A percentile compares a stretch with the other conserved stretches of the same genome.
Conservation (phyloP, 2,797 vertebrate species). For the Monodelphis domestica region DNA sequence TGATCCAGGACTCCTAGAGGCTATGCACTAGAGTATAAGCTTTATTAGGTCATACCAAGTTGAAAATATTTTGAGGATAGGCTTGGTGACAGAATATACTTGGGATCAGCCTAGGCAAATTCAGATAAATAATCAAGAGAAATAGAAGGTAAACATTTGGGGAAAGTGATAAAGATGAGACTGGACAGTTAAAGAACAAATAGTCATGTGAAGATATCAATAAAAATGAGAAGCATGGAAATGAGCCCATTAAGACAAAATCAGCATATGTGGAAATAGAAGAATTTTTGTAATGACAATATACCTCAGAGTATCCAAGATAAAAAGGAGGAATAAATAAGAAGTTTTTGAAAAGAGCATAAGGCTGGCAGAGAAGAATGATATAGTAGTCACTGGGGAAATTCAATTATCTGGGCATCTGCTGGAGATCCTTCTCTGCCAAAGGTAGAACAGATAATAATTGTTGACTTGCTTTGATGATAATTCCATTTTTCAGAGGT, state of each 20-base stretch:
- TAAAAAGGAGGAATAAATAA: neutral
- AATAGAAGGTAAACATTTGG: neutral
- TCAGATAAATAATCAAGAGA: neutral
- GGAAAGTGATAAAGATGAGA: neutral
- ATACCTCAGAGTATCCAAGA: neutral
- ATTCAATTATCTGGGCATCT: neutral
- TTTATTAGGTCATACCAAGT: neutral
- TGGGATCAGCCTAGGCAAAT: neutral
- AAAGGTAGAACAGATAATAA: neutral
- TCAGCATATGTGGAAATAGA: neutral
- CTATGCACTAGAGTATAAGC: neutral
- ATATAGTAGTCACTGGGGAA: neutral
- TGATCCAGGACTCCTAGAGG: neutral
- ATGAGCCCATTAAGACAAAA: neutral
- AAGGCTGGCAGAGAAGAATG: neutral
- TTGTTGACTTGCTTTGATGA: neutral
- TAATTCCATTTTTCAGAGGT: neutral
- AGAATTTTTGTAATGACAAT: neutral
- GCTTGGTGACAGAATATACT: neutral
- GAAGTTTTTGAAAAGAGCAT: neutral
- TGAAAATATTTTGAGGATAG: neutral
- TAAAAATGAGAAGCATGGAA: neutral
- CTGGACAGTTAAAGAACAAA: neutral
- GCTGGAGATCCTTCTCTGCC: neutral
- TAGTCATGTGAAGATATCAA: neutral